These are phyloP conservation scores for Protodeltote pygarga DNA, from an alignment of 2,888 invertebrate species.

Conservation along the genomic window DNA sequence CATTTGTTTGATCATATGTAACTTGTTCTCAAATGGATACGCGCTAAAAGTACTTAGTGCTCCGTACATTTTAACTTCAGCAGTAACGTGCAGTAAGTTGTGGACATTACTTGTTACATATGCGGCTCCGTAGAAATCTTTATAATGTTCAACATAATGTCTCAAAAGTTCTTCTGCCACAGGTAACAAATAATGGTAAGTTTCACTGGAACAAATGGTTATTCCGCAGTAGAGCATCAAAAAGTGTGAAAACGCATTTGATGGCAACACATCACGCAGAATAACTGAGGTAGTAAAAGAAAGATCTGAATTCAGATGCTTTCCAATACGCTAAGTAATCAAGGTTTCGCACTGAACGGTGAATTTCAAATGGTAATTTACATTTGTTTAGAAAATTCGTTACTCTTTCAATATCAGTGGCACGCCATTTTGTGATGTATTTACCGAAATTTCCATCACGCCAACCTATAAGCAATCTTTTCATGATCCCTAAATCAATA, in stretches of 20 bases:
- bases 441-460: conserved; percentile 38
- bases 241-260: not conserved
- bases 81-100: conserved; percentile 7
- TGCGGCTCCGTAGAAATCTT: not conserved
- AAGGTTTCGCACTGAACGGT: not conserved
- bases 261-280: not conserved
- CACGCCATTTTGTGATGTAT: conserved; percentile 25
- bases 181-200: not conserved
- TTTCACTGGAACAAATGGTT: not conserved
- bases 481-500: conserved; percentile 41
- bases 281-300: no score
- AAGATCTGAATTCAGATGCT: not conserved
- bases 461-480: conserved; percentile 38
- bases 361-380: not conserved
- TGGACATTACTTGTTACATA: conserved; percentile 14
- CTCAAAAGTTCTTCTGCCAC: not conserved
- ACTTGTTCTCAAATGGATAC: conserved; percentile 26
- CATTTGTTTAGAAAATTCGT: not conserved
- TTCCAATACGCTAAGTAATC: not conserved
- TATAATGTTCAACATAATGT: not conserved
- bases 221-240: not conserved
- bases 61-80: conserved; percentile 14
- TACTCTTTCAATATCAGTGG: conserved; percentile 7
- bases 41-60: conserved; percentile 8
- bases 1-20: conserved; percentile 16